Base-by-base conservation (phyloP, 2,113 vertebrate genomes). In the Pipa parva region DNA sequence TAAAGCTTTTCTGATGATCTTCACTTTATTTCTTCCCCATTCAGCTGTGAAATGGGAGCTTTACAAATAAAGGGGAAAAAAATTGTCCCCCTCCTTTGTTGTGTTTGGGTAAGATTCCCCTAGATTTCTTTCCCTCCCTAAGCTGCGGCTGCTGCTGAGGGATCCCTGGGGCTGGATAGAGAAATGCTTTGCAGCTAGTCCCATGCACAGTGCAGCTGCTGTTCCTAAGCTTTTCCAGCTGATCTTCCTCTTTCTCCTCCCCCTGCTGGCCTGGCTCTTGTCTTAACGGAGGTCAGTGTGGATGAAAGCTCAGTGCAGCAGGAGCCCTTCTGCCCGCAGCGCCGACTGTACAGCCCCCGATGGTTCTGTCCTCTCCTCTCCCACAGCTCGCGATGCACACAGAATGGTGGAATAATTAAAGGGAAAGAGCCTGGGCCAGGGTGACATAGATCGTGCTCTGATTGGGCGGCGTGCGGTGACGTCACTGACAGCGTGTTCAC, bases 401-500 rank as follows among this genome's bases (percentile, higher is more conserved):
- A 13, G 39, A 24, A 48, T 29, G 55, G 63, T 20, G 22, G 45
- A n/a, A 37, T 4, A 24, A 26, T 22, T 7, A 29, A 0, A 15
- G 42, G 20, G 59, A 20, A 31, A 20, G 55, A 37, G 24, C 28
- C 51, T 7, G 46, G 27, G 59, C 51, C 37, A 28, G 52, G 42
- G 11, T 10, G 21, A 28, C 46, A 48, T 11, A n/a, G n/a, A 20
- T 15, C 7, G 21, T 5, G 2, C 1, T 2, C 17, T 26, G 65
- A 39, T 52, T 69, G 56, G 65, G 18, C 6, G 22, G 5, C 1
- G 7, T 0, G 0, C 12, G 33, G 12, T 69, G 65, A 69, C 65
- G 65, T 60, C 57, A 69, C 56, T 2, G 20, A 7, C 65, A 69
- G 57, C 65, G 65, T 69, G 65, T 60, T 58, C 57, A 52, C 57